These are phyloP conservation scores for Lapara coniferarum DNA, from an alignment of 2,888 invertebrate genomes.

Conservation along the genomic window DNA sequence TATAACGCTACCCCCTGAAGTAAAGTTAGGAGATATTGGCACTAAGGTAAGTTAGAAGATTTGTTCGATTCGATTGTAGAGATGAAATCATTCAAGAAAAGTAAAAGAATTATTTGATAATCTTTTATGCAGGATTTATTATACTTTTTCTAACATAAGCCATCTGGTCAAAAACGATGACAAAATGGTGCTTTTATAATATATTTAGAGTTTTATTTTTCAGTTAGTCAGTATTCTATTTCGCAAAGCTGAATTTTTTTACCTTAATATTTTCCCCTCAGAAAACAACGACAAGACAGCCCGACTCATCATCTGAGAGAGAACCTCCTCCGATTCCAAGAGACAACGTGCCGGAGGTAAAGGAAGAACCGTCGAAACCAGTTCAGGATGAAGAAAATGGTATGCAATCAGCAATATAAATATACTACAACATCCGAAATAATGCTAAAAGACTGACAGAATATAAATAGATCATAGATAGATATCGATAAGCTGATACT, in stretches of 20 bases:
- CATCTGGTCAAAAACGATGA: no score
- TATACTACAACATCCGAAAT: neutral
- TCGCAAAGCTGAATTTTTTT: no score
- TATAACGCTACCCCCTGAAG: conserved; percentile 84
- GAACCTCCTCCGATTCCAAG: conserved; percentile 61
- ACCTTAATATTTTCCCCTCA: conserved; percentile 34
- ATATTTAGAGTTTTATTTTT: no score
- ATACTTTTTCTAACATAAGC: no score
- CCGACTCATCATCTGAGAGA: conserved; percentile 73
- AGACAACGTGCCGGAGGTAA: conserved; percentile 64
- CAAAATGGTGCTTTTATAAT: no score
- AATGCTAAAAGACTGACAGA: neutral
- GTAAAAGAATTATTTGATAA: no score
- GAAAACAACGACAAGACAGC: conserved; percentile 75
- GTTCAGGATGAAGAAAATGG: conserved; percentile 66
- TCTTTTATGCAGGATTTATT: no score
- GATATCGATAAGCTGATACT: no score
- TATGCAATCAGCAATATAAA: conserved; percentile 39
- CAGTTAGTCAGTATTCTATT: no score
- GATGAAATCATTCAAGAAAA: no score
- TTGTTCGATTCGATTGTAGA: no score
- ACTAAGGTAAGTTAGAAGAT: conserved; percentile 62
- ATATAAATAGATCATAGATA: neutral
- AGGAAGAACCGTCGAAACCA: conserved; percentile 66
- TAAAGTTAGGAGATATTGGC: conserved; percentile 75